Evolutionary conservation across 2,113 vertebrate genomes (phyloP).

Genomic region (Chinchilla lanigera): DNA sequence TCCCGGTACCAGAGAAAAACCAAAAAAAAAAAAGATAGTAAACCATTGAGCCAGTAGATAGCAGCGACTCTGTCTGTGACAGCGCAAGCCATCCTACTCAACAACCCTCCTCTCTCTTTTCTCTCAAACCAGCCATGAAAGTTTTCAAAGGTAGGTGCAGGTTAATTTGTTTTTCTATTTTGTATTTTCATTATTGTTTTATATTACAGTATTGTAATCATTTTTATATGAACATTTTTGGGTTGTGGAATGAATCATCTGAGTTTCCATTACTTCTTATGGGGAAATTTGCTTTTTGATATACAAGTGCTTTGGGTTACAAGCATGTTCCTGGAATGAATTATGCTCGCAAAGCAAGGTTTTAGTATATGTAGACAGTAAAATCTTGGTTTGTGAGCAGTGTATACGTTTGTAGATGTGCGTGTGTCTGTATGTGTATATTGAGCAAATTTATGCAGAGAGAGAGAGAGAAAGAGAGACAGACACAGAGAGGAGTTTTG

Average conservation of each 20-base stretch:
- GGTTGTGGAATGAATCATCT: not conserved
- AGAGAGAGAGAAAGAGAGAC: not conserved
- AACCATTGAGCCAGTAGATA: not conserved
- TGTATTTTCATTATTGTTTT: not conserved
- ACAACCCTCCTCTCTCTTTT: not conserved
- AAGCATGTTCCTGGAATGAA: not conserved
- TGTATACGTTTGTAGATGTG: not conserved
- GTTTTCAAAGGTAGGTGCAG: not conserved
- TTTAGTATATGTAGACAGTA: not conserved
- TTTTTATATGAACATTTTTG: not conserved
- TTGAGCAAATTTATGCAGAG: not conserved
- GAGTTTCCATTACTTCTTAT: not conserved
- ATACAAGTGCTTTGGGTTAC: not conserved
- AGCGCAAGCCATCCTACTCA: not conserved
- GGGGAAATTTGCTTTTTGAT: not conserved
- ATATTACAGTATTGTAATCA: not conserved
- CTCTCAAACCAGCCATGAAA: not conserved
- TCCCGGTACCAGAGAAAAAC: no score
- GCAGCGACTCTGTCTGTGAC: not conserved
- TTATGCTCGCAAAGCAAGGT: not conserved
- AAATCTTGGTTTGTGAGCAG: not conserved
- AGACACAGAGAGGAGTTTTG: not conserved
- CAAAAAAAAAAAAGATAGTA: not conserved
- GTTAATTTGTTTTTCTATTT: not conserved
- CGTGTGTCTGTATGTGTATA: not conserved